Evolutionary conservation across 2,113 vertebrate genomes (phyloP).

Genomic region (Rhynchopsitta pachyrhyncha): DNA sequence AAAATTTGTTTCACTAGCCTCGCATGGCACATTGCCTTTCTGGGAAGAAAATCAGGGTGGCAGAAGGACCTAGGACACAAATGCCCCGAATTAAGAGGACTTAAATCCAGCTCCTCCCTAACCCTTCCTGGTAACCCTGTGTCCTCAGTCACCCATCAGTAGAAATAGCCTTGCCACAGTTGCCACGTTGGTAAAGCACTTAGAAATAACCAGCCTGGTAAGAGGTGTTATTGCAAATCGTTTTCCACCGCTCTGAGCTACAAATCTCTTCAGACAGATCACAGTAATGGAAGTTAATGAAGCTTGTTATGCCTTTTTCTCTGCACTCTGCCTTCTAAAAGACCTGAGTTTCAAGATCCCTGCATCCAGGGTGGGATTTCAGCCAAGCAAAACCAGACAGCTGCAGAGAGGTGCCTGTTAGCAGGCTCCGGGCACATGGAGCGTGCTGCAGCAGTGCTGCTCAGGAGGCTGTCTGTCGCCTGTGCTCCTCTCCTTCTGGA

Average conservation of each 20-base stretch:
- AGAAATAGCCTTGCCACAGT: neutral
- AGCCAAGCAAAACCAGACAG: neutral
- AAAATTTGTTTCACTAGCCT: neutral
- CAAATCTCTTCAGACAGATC: neutral
- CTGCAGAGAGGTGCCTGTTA: neutral
- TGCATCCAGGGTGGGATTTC: neutral
- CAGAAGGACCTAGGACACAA: neutral
- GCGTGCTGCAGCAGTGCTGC: rapidly evolving
- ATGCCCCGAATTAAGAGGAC: neutral
- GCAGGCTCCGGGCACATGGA: neutral
- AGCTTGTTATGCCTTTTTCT: neutral
- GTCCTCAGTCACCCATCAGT: neutral
- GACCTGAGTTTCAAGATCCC: neutral
- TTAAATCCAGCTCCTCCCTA: neutral
- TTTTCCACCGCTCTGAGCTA: neutral
- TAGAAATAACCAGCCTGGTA: neutral
- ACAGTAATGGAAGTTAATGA: neutral
- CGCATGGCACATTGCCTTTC: neutral
- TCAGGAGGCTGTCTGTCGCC: too few species aligned
- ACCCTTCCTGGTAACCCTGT: neutral
- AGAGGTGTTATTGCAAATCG: neutral
- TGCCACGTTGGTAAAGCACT: neutral
- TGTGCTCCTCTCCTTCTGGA: too few species aligned
- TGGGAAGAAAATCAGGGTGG: neutral
- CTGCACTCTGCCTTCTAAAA: neutral